Evolutionary conservation across 2,797 vertebrate species (phyloP), one percentile per base, ranked within the genome.

Genomic region (Phrynocephalus vlangalii): DNA sequence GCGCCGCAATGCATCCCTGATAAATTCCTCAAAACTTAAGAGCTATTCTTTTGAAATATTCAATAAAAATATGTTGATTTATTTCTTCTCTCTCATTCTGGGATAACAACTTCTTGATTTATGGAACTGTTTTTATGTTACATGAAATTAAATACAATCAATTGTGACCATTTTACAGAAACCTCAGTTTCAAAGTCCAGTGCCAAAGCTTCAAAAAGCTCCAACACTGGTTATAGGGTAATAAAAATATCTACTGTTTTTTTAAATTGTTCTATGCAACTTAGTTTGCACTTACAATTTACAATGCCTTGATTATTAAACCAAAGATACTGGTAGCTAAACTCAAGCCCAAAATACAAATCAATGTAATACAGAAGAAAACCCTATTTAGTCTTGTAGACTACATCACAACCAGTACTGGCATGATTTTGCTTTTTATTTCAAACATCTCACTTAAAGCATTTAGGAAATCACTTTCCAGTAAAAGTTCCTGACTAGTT

Each of bases 241-340:
- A 94, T 82, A 80, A 82, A 94, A 94, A 82, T 92, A 83, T 87
- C 60, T 92, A 90, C 75, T 91, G 82, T 87, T 76, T 71, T 77
- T 87, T 84, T 60, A 92, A 94, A 92, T 92, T 84, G 44, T 95
- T 92, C 96, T 91, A 94, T 93, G 95, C 89, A 92, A 96, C 96
- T 63, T 95, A 94, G 97, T 97, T 95, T 96, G 95, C 95, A 94
- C 89, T 96, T 96, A 96, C 78, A 94, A 96, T 97, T 97, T 97
- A 97, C 96, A 96, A 96, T 94, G 95, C 86, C 90, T 96, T 97
- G 96, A 97, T 97, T 96, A 96, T 94, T 96, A 95, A 95, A 96
- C 93, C 97, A 97, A 97, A 97, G 79, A 70, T 95, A 96, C 95
- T 95, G 88, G 94, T 94, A 96, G 95, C 94, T 95, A 96, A 96